Percentiles rank a stretch among this genome's conserved stretches.
Conservation (phyloP, 2,888 invertebrate species). For the Archips crataeganus region DNA sequence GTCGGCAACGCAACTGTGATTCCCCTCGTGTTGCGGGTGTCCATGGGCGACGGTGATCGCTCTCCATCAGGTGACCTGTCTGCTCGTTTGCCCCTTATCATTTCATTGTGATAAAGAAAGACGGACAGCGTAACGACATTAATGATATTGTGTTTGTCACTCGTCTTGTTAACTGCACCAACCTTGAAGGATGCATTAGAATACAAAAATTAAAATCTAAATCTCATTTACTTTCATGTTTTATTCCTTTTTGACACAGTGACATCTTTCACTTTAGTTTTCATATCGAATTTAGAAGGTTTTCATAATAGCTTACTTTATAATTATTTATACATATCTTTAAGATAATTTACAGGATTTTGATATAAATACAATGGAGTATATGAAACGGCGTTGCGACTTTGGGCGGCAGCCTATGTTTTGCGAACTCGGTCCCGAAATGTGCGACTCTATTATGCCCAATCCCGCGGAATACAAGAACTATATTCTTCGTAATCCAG, state of each 20-base stretch:
- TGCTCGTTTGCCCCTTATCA: too few species aligned
- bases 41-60: too few species aligned
- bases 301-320: constrained; percentile 4
- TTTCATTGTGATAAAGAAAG: too few species aligned
- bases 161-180: too few species aligned
- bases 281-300: constrained; percentile 1
- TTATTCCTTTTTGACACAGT: background rate
- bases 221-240: background rate
- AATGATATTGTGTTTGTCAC: too few species aligned
- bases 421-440: constrained; percentile 72
- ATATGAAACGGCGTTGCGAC: constrained; percentile 71
- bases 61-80: too few species aligned
- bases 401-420: constrained; percentile 83
- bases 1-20: too few species aligned
- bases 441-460: constrained; percentile 70
- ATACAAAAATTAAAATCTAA: too few species aligned
- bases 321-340: background rate
- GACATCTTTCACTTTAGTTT: background rate
- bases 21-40: too few species aligned
- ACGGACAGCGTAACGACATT: background rate
- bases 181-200: too few species aligned
- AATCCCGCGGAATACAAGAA: constrained; percentile 63
- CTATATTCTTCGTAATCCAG: constrained; percentile 82
- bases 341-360: constrained; percentile 4
- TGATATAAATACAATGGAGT: constrained; percentile 48